Base-by-base conservation (phyloP, 2,888 invertebrate genomes). In the Lithophane ornitopus region DNA sequence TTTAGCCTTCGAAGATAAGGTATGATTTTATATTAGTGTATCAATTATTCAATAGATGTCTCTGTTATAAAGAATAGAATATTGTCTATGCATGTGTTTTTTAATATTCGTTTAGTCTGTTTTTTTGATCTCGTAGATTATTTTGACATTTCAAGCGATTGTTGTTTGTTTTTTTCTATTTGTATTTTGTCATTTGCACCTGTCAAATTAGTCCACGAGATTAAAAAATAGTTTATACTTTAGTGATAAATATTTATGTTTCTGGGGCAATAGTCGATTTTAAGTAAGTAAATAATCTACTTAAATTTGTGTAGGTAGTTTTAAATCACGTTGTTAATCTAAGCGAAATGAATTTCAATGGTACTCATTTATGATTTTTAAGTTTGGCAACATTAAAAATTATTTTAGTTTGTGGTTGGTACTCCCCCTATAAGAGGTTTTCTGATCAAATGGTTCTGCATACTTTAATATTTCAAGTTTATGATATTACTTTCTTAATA, bases 21-120 rank as follows among this genome's bases (percentile, higher is more conserved):
- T 2, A 56, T 1, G 11, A 19, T 65, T 63, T 26, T 8, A 19
- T 56, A 16, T 44, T 52, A 78, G 52, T 79, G 0, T 59, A n/a
- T 3, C 3, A 28, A 4, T 1, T 16, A n/a, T 9, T n/a, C n/a
- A 59, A 79, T 39, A 78, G 78, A 78, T 79, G 79, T 52, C 78
- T 34, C 78, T 73, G 19, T 46, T 65, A 7, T 39, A 46, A 19
- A 28, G 19, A 16, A 44, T 22, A 19, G 3, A 3, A n/a, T 8
- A 26, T n/a, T 58, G 16, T 22, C 3, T 14, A 22, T 28, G 6
- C 14, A 26, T 58, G 12, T 28, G 19, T 14, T 28, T 41, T 19
- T 26, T 52, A 2, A 11, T n/a, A 11, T 14, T 59, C 9, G 9
- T 3, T n/a, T n/a, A n/a, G n/a, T n/a, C n/a, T n/a, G n/a, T n/a